Evolutionary conservation across 2,797 vertebrate species (phyloP).

Genomic region (Macropus fuliginosus): DNA sequence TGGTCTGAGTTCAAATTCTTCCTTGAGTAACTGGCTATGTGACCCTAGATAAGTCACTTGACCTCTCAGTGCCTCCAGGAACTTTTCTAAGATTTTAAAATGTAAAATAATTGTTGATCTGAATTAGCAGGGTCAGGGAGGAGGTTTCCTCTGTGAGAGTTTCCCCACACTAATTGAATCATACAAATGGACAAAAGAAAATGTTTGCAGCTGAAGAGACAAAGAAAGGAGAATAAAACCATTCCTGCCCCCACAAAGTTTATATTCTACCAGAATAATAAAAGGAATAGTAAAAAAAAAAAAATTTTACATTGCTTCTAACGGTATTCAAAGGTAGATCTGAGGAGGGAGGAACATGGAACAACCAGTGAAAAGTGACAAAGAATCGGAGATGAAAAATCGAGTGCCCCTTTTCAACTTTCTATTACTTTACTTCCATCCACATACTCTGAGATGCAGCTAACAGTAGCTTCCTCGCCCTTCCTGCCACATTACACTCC

Average conservation of each 20-base stretch:
- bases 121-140: not conserved
- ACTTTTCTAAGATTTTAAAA: not conserved
- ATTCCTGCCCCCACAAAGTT: not conserved
- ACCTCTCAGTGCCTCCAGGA: not conserved
- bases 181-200: not conserved
- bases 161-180: not conserved
- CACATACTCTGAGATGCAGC: not conserved
- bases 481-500: not conserved
- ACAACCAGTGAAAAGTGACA: not conserved
- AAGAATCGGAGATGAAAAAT: not conserved
- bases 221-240: not conserved
- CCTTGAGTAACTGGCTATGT: not conserved
- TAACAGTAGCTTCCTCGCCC: not conserved
- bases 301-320: not conserved
- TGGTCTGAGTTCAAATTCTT: not conserved
- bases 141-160: not conserved
- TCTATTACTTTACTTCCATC: not conserved
- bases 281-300: not conserved
- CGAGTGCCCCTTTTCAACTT: not conserved
- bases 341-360: not conserved
- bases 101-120: not conserved
- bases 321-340: not conserved
- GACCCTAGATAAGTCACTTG: not conserved
- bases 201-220: not conserved
- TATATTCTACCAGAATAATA: not conserved